Evolutionary conservation across 1,140 invertebrate genomes (phyloP), one percentile per base, ranked within the genome.

Genomic region (Sinonovacula constricta): DNA sequence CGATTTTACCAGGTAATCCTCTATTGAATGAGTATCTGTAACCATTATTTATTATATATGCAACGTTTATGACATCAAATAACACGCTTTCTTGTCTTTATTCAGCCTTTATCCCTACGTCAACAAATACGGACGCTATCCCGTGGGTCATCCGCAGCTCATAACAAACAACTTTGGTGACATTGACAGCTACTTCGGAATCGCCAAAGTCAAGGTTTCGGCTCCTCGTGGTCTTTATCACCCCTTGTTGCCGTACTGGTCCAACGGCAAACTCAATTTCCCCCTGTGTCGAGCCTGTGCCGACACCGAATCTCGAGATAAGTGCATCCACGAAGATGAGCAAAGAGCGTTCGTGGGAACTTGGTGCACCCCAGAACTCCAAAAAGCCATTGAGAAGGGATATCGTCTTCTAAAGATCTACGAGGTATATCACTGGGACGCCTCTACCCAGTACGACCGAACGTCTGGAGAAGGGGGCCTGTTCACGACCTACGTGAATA

Each of bases 61-160:
- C n/a, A n/a, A n/a, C n/a, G n/a, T n/a, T n/a, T n/a, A n/a, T n/a
- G n/a, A n/a, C n/a, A n/a, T n/a, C n/a, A n/a, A n/a, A n/a, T n/a
- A n/a, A n/a, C n/a, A n/a, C n/a, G n/a, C n/a, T n/a, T n/a, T n/a
- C n/a, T n/a, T n/a, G n/a, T n/a, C n/a, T n/a, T n/a, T n/a, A n/a
- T n/a, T n/a, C n/a, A n/a, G 68, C 82, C 90, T 91, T 3, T 90
- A 90, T 74, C 90, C 39, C 18, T 26, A 14, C 3, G 31, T 39
- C 31, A 28, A 69, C 24, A n/a, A n/a, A n/a, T n/a, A n/a, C n/a
- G n/a, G n/a, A n/a, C n/a, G n/a, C n/a, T n/a, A n/a, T n/a, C n/a
- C n/a, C n/a, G n/a, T n/a, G n/a, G n/a, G n/a, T n/a, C n/a, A n/a
- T n/a, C n/a, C n/a, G n/a, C n/a, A n/a, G n/a, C n/a, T n/a, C n/a